Evolutionary conservation across 2,797 vertebrate species (phyloP), one percentile per base, ranked within the genome.

Genomic region (Xenops minutus): DNA sequence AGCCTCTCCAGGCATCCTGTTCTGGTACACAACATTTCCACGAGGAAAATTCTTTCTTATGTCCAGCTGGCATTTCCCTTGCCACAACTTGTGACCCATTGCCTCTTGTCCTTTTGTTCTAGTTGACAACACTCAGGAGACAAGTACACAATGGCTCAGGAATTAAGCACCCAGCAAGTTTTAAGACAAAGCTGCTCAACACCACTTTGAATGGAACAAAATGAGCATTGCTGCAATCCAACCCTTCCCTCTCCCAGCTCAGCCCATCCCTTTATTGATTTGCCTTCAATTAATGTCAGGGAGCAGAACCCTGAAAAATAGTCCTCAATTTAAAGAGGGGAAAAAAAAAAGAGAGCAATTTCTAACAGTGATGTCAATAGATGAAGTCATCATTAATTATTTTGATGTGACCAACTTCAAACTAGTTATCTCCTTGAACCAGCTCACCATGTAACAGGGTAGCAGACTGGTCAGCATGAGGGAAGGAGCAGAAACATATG

Each of bases 391-490:
- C 49, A 10, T 11, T 15, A 75, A 88, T 72, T 75, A 67, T 20
- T 84, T 72, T 75, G 41, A 74, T 43, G 37, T 64, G 76, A 64
- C 22, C 58, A 72, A 37, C 32, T 68, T 84, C 46, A 67, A 85
- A 20, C 13, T 9, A 55, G 23, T 44, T 56, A 63, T 44, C 52
- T 93, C 64, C 76, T 41, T 29, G 58, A 81, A 67, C 12, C 76
- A 92, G 56, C 41, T 64, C 68, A n/a, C 49, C 73, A 61, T 0
- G 48, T 62, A 54, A 37, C 4, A 0, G 2, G 44, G 54, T 4
- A 66, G 37, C 62, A 79, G 30, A 7, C 1, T 55, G 75, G 72
- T 24, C 43, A 66, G 52, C 19, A 10, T 0, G 8, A 44, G 44
- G 48, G 56, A 74, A 67, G 24, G 63, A 34, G 37, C 1, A 43